These are phyloP conservation scores for Rhopalosiphum maidis DNA, from an alignment of 1,140 invertebrate species.

Conservation along the genomic window DNA sequence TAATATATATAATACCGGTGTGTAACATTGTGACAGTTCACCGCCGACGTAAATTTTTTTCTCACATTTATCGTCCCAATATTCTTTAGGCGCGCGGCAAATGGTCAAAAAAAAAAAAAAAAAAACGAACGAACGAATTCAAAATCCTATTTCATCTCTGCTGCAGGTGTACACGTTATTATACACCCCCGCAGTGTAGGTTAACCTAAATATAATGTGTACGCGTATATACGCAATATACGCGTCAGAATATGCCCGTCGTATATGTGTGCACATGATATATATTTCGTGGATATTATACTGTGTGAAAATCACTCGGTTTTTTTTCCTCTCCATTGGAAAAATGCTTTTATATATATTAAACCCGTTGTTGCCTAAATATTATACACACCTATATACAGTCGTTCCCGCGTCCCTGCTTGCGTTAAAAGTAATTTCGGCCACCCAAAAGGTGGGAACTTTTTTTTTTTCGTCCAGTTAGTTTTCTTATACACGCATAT, in stretches of 20 bases:
- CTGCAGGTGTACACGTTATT: conserved; percentile 1
- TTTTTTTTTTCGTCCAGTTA: conserved; percentile 16
- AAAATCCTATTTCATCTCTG: neutral
- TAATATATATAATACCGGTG: neutral
- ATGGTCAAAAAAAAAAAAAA: neutral
- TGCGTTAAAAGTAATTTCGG: neutral
- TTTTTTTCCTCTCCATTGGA: neutral
- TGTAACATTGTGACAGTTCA: neutral
- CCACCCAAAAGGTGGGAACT: conserved; percentile 9
- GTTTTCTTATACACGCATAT: conserved; percentile 5
- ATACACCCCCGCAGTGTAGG: neutral
- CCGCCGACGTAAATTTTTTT: neutral
- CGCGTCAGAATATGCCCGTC: neutral
- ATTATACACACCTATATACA: neutral
- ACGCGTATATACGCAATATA: neutral
- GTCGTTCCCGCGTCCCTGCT: neutral
- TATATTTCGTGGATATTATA: neutral
- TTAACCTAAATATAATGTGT: neutral
- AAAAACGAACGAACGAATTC: neutral
- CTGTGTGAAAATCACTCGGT: neutral
- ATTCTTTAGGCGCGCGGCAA: neutral
- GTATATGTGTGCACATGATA: neutral
- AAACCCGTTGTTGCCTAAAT: neutral
- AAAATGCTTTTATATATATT: conserved; percentile 16
- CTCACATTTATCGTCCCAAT: neutral